Percentiles rank a stretch among this genome's conserved stretches.
phyloP scores from a whole-genome alignment of 2,888 invertebrate genomes.

The Lithophane leautieri region DNA sequence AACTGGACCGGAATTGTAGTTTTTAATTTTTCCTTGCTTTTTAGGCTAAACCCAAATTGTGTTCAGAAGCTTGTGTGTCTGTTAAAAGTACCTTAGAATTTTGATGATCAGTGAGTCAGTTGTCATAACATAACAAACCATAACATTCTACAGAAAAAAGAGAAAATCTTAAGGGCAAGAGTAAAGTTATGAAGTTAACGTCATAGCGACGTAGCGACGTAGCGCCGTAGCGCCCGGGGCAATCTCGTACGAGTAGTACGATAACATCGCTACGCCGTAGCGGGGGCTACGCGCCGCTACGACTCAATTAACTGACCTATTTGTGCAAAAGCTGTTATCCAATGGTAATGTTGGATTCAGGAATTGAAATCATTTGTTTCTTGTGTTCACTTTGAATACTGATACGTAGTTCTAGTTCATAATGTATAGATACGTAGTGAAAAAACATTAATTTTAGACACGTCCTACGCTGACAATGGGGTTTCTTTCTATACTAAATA shows the following conservation, averaged over 20 bases:
- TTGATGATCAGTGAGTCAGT: too few species aligned
- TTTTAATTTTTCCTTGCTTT: too few species aligned
- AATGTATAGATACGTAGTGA: background rate
- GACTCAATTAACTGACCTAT: conserved; percentile 42
- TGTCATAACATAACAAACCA: background rate
- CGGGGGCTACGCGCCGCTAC: conserved; percentile 7
- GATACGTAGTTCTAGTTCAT: background rate
- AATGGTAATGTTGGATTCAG: conserved; percentile 10
- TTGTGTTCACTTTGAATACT: background rate
- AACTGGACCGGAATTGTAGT: too few species aligned
- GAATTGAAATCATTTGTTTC: conserved; percentile 1
- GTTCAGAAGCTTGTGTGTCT: too few species aligned
- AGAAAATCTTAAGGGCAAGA: conserved; percentile 27
- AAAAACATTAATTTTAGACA: background rate
- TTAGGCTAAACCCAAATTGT: too few species aligned
- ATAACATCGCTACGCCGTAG: conserved; percentile 45
- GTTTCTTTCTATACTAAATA: too few species aligned
- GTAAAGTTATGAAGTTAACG: conserved; percentile 28
- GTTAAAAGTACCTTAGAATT: too few species aligned
- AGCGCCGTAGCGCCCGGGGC: conserved; percentile 18
- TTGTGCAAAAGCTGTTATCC: conserved; percentile 30
- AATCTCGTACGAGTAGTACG: conserved; percentile 35
- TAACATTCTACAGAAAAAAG: conserved; percentile 8
- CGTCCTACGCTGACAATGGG: too few species aligned
- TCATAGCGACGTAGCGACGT: conserved; percentile 8